Percentiles rank a stretch among this genome's conserved stretches.
Conservation (phyloP, 2,797 vertebrate genomes). For the Lacerta agilis region DNA sequence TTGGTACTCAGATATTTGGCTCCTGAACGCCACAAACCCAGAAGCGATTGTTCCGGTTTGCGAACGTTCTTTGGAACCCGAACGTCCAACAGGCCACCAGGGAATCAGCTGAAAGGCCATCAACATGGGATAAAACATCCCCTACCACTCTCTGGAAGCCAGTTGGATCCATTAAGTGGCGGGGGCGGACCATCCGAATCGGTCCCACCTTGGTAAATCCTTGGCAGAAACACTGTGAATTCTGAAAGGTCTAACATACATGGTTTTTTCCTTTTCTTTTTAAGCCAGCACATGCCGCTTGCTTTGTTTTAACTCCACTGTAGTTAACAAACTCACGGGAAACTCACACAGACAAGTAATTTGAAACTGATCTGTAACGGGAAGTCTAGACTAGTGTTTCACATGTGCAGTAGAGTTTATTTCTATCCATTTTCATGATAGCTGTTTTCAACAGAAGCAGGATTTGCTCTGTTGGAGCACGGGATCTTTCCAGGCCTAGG, state of each 20-base stretch:
- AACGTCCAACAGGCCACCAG: too few species aligned
- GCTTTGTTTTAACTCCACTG: constrained; percentile 32
- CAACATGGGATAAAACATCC: too few species aligned
- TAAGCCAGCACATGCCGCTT: background rate
- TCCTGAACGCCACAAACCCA: too few species aligned
- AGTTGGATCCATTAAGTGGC: too few species aligned
- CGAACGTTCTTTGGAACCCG: too few species aligned
- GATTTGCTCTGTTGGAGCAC: background rate
- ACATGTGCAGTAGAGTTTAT: background rate
- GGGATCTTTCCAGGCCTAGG: constrained; percentile 4
- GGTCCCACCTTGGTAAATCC: background rate
- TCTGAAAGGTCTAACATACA: background rate
- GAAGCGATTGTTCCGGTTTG: too few species aligned
- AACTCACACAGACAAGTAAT: background rate
- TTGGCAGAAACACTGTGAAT: background rate
- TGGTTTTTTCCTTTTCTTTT: background rate
- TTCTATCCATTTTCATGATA: background rate
- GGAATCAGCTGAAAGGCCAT: too few species aligned
- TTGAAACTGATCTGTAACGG: background rate
- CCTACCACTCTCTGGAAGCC: too few species aligned
- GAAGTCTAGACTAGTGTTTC: constrained; percentile 24
- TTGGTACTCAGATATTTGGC: too few species aligned
- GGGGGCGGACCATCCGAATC: too few species aligned
- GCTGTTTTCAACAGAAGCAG: constrained; percentile 38
- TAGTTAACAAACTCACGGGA: constrained; percentile 28